Evolutionary conservation across 1,140 invertebrate genomes (phyloP), one percentile per base, ranked within the genome.

Genomic region (Caenorhabditis latens): DNA sequence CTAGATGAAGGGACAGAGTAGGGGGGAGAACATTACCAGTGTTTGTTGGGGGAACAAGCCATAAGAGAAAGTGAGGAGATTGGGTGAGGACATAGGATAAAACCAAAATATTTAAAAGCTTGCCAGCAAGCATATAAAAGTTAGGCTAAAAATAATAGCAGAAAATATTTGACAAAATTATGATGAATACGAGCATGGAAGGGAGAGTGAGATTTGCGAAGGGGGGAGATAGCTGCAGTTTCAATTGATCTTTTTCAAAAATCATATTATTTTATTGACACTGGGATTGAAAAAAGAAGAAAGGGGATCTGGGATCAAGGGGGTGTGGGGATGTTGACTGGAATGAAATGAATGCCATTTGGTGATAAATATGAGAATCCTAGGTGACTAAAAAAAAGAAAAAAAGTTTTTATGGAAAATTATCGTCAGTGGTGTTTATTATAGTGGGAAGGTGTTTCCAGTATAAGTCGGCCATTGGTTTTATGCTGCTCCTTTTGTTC

Each of bases 261-360:
- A 32, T 32, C 32, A 32, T 32, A 32, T 32, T 32, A n/a, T 19
- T 63, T 63, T 32, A 63, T 32, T 63, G 9, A 32, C 24, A 63
- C 61, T 63, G 19, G 57, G 16, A 58, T 16, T n/a, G 8, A 21
- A 58, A 21, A n/a, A 21, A 21, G 57, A 21, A 13, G 9, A 53
- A 13, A 13, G 50, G n/a, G n/a, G 57, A 61, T 61, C n/a, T 71
- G 67, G 67, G 43, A 71, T 71, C 42, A 71, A 71, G 11, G 24
- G 57, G n/a, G n/a, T n/a, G 16, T n/a, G 57, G 57, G 32, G 24
- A 16, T 11, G 24, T 21, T 67, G 24, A 67, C 40, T 67, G 63
- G 63, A 67, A 40, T 67, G 63, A 67, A 11, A 16, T 3, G 24
- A 16, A 16, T 19, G 13, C 24, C 11, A 67, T 40, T 9, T 21